Conservation (phyloP, 2,113 vertebrate genomes). For the Eudyptes chrysolophus region DNA sequence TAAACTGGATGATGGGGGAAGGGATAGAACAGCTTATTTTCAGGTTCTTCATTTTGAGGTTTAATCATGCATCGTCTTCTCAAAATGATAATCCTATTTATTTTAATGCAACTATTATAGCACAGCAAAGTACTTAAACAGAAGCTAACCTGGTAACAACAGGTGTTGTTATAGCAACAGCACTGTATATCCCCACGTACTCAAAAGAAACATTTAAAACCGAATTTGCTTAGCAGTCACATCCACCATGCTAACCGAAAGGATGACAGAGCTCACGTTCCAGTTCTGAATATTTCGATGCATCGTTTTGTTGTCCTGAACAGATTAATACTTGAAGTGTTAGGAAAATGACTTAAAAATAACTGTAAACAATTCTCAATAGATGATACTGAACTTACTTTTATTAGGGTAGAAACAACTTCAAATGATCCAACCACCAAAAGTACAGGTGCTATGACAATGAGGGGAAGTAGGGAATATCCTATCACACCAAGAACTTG, state of each 20-base stretch:
- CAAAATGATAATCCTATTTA: neutral
- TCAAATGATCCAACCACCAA: conserved; percentile 92
- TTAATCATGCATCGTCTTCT: neutral
- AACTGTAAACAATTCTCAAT: neutral
- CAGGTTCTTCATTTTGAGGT: neutral
- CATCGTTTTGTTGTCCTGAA: neutral
- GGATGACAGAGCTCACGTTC: neutral
- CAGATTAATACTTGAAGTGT: neutral
- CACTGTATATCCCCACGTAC: neutral
- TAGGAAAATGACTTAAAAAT: neutral
- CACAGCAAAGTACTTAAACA: neutral
- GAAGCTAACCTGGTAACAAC: neutral
- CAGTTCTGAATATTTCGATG: neutral
- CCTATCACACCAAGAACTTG: conserved; percentile 98
- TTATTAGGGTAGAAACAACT: conserved; percentile 90
- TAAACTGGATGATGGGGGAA: neutral
- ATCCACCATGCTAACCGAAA: neutral
- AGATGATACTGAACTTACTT: conserved; percentile 80
- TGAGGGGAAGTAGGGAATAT: conserved; percentile 97
- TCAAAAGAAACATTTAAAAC: neutral
- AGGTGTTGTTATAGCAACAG: neutral
- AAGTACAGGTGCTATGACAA: conserved; percentile 93
- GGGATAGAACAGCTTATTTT: neutral
- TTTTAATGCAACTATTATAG: neutral
- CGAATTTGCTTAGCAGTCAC: neutral